These are phyloP conservation scores for Mactromeris polynyma DNA, from an alignment of 2,888 invertebrate genomes.

Conservation along the genomic window DNA sequence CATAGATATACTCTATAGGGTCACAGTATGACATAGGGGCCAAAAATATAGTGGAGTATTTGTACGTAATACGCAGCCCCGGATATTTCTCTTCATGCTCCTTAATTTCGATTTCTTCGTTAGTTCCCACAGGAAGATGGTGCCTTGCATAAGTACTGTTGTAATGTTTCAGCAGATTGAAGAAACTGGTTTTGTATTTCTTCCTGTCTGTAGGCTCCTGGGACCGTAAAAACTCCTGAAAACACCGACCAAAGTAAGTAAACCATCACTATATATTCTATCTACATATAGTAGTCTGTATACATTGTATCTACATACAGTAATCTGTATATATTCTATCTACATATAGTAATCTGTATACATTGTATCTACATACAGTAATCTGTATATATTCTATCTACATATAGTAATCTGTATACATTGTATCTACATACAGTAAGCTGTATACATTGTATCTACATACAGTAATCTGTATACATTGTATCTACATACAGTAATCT, in stretches of 20 bases:
- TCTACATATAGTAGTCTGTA: no score
- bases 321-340: no score
- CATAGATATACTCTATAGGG: slow-evolving; percentile 87
- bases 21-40: slow-evolving; percentile 87
- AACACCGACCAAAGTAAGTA: neutral
- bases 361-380: no score
- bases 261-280: no score
- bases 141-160: slow-evolving; percentile 81
- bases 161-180: slow-evolving; percentile 87
- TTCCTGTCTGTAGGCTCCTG: slow-evolving; percentile 84
- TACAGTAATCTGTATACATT: no score
- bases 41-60: slow-evolving; percentile 87
- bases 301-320: no score
- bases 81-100: slow-evolving; percentile 82
- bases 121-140: slow-evolving; percentile 77
- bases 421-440: no score
- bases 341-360: no score
- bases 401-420: no score
- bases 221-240: slow-evolving; percentile 85
- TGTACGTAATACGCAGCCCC: slow-evolving; percentile 86
- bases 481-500: no score
- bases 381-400: no score
- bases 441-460: no score
- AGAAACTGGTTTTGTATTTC: slow-evolving; percentile 85
- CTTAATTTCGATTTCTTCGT: slow-evolving; percentile 84